Percentiles rank a stretch among this genome's conserved stretches.
phyloP scores from a whole-genome alignment of 2,113 vertebrate species.

The Myanophis thanlyinensis region DNA sequence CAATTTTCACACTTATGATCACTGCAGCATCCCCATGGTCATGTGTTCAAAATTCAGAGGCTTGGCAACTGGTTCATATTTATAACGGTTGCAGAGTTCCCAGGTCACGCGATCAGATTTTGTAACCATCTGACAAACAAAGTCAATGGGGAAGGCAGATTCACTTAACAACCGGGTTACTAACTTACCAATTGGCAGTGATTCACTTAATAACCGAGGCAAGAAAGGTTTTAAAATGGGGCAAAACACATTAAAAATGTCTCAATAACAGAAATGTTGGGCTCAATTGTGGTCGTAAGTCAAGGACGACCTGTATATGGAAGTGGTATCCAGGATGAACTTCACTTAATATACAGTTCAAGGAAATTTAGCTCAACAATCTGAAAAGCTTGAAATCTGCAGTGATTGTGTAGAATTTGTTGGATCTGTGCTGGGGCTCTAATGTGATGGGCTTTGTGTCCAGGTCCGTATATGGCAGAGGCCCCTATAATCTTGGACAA shows the following conservation, averaged over 20 bases:
- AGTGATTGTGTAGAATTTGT: background rate
- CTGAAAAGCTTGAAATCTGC: background rate
- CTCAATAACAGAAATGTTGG: background rate
- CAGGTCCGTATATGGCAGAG: slow-evolving; percentile 87
- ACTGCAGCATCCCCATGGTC: background rate
- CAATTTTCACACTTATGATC: background rate
- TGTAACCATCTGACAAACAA: background rate
- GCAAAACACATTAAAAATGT: background rate
- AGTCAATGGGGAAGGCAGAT: background rate
- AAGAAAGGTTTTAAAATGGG: background rate
- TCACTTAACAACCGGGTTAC: background rate
- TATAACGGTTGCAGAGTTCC: too few relatives aligned
- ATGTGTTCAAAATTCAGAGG: background rate
- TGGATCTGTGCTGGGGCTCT: background rate
- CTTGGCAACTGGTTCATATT: background rate
- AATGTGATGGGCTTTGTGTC: background rate
- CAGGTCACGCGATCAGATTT: background rate
- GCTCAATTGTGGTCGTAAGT: background rate
- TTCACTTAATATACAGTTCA: background rate
- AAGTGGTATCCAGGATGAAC: background rate
- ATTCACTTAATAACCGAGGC: background rate
- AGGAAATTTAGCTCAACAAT: background rate
- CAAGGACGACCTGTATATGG: background rate
- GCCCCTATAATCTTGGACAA: slow-evolving; percentile 86
- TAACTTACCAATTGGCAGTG: background rate